Evolutionary conservation across 2,888 invertebrate genomes (phyloP), one percentile per base, ranked within the genome.

Genomic region (Trachelus stipa): DNA sequence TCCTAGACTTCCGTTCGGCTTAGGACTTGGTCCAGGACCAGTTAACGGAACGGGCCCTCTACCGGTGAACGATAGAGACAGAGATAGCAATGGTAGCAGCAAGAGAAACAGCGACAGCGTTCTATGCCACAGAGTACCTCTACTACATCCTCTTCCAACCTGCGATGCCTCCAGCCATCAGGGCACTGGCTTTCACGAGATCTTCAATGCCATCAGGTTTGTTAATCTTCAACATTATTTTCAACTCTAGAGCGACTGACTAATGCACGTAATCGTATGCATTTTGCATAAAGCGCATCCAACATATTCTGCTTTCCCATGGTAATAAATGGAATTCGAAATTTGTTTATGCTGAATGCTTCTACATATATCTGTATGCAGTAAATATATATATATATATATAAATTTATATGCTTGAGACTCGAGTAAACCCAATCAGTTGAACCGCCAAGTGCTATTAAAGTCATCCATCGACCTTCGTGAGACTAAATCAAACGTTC

Each of bases 21-120:
- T 91, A 73, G 92, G 92, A 71, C 90, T 91, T 74, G 89, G 91
- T 69, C 89, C 91, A 11, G 90, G 90, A 40, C 86, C 87, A 15
- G 81, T 79, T 69, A 83, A 76, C 73, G 83, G 85, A 71, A 88
- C 85, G 75, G 87, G 87, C 1, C 85, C 86, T 12, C 79, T 88
- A 68, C 88, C 88, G 30, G 85, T 84, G 34, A 87, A 85, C 77
- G 88, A 88, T 37, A 84, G 88, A 56, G 89, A 89, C 79, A 84
- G 88, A 35, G 88, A 88, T 78, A 86, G 85, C 74, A 88, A 87
- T 80, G 85, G 88, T 15, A 92, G 92, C 80, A 91, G 91, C 86
- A 93, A 93, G 83, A 89, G 93, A 73, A 92, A 93, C 86, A 93
- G 93, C 76, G 93, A 93, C 87, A 93, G 93, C 69, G 92, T 93